phyloP scores from a whole-genome alignment of 1,140 invertebrate species.

The Oryzaephilus surinamensis region DNA sequence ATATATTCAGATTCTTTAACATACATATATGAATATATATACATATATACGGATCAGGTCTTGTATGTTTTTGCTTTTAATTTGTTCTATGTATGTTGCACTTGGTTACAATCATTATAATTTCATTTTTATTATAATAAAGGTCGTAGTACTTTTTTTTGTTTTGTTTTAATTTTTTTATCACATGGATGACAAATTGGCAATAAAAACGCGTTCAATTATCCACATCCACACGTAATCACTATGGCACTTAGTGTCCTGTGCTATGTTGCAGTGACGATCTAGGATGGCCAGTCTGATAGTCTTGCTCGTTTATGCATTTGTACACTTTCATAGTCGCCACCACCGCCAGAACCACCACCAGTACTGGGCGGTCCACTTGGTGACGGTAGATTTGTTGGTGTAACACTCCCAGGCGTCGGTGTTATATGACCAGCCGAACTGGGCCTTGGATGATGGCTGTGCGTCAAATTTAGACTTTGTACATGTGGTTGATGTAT shows the following conservation, averaged over 20 bases:
- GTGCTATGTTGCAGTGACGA: no score
- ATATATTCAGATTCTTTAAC: no score
- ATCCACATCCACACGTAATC: slow-evolving; percentile 30
- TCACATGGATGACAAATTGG: slow-evolving; percentile 37
- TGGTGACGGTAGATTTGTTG: slow-evolving; percentile 65
- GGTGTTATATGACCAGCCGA: slow-evolving; percentile 51
- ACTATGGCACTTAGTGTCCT: slow-evolving; percentile 33
- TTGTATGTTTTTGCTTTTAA: no score
- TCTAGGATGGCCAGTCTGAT: slow-evolving; percentile 78
- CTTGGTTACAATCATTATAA: no score
- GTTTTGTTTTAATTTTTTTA: no score
- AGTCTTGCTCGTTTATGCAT: slow-evolving; percentile 72
- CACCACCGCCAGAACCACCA: no score
- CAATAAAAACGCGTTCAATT: slow-evolving; percentile 27
- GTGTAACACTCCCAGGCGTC: slow-evolving; percentile 56
- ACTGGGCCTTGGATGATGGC: slow-evolving; percentile 37
- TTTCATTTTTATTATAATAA: no score
- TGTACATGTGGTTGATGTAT: slow-evolving; percentile 38
- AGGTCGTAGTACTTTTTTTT: no score
- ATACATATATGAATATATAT: no score
- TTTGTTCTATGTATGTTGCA: no score
- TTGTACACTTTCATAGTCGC: slow-evolving; percentile 71
- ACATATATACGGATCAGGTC: no score
- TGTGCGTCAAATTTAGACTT: slow-evolving; percentile 35
- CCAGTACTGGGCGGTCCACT: slow-evolving; percentile 42